phyloP scores from a whole-genome alignment of 2,797 vertebrate species.

The Pseudochromis fuscus region DNA sequence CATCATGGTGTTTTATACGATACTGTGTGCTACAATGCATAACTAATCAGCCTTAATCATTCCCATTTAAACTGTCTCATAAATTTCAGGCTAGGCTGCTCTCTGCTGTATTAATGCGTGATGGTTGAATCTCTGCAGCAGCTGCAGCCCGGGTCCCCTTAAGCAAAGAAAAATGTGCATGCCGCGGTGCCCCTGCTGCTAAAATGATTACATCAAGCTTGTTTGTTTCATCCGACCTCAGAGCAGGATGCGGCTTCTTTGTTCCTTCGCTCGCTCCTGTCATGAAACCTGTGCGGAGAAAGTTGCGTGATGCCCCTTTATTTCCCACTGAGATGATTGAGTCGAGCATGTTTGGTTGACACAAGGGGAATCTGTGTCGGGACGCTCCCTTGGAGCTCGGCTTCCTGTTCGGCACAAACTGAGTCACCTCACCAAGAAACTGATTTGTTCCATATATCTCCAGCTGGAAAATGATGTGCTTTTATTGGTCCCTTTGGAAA shows the following conservation, averaged over 20 bases:
- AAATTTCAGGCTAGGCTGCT: neutral
- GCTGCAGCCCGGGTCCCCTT: slow-evolving; percentile 5
- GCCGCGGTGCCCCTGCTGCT: slow-evolving; percentile 40
- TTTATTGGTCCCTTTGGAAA: slow-evolving; percentile 32
- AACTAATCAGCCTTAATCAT: slow-evolving; percentile 12
- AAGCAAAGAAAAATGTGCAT: slow-evolving; percentile 17
- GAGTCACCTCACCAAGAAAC: slow-evolving; percentile 28
- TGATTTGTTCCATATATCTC: slow-evolving; percentile 47
- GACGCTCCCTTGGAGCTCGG: slow-evolving; percentile 37
- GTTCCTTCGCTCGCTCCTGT: slow-evolving; percentile 38
- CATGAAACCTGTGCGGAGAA: slow-evolving; percentile 51
- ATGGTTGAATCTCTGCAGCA: slow-evolving; percentile 3
- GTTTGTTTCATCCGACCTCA: slow-evolving; percentile 48
- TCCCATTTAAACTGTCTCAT: neutral
- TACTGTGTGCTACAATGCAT: slow-evolving; percentile 10
- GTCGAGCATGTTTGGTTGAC: slow-evolving; percentile 50
- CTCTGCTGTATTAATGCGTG: slow-evolving; percentile 6
- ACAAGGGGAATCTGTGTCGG: slow-evolving; percentile 43
- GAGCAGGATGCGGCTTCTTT: slow-evolving; percentile 41
- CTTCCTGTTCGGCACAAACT: slow-evolving; percentile 18
- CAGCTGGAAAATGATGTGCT: slow-evolving; percentile 11
- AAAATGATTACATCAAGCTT: slow-evolving; percentile 42
- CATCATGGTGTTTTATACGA: neutral
- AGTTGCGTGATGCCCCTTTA: slow-evolving; percentile 54
- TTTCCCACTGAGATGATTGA: slow-evolving; percentile 62